Evolutionary conservation across 64 coral and sea anemone genomes (phyloP).

Genomic region (Pocillopora verrucosa): DNA sequence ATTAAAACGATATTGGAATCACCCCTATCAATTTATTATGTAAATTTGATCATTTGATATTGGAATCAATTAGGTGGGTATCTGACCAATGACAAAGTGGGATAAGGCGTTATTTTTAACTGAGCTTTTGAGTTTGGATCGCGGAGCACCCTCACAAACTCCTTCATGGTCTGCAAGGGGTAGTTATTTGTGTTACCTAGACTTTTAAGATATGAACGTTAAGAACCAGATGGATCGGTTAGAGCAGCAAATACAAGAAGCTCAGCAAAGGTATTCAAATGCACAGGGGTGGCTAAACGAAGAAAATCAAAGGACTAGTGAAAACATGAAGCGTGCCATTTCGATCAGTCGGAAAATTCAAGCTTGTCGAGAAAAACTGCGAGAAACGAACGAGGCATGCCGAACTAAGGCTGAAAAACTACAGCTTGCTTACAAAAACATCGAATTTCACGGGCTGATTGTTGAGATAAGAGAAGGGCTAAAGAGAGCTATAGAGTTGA

Average conservation of each 20-base stretch:
- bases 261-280: slow-evolving; percentile 1
- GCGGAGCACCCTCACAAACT: not conserved
- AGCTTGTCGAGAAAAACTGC: not conserved
- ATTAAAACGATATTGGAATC: not conserved
- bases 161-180: not conserved
- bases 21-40: not conserved
- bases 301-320: not conserved
- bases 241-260: slow-evolving; percentile 6
- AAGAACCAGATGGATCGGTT: not conserved
- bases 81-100: not conserved
- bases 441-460: slow-evolving; percentile 8
- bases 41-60: not conserved
- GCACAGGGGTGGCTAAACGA: not conserved
- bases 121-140: not conserved
- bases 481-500: slow-evolving; percentile 13
- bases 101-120: not conserved
- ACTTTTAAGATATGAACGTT: not conserved
- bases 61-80: not conserved
- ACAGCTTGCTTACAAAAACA: slow-evolving; percentile 14
- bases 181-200: not conserved
- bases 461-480: not conserved
- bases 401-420: slow-evolving; percentile 8
- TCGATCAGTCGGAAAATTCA: slow-evolving; percentile 4
- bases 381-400: not conserved
- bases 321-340: not conserved